Percentiles rank a stretch among this genome's conserved stretches.
These are phyloP conservation scores for Acanthosoma haemorrhoidale DNA, from an alignment of 2,888 invertebrate genomes.

Conservation along the genomic window DNA sequence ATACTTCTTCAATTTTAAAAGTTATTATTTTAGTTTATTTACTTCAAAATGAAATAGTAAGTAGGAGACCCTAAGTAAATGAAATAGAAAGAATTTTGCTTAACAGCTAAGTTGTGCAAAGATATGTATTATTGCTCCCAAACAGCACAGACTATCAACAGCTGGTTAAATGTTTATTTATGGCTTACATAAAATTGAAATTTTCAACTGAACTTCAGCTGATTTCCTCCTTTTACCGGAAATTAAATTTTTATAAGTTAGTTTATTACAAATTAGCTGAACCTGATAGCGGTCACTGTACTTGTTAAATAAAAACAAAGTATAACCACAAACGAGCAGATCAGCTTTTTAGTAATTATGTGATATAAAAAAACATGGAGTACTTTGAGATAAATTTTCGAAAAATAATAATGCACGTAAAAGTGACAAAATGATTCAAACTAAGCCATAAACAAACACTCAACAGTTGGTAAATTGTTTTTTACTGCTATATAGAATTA, in stretches of 20 bases:
- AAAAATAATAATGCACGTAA: too few species aligned
- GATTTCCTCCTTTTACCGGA: too few species aligned
- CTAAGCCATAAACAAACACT: constrained; percentile 29
- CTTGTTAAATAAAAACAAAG: too few species aligned
- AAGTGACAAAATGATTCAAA: too few species aligned
- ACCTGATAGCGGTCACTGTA: too few species aligned
- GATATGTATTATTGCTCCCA: constrained; percentile 41
- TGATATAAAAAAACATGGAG: too few species aligned
- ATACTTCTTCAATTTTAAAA: not conserved
- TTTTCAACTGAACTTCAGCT: too few species aligned
- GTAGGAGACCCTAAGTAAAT: not conserved
- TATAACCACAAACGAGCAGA: too few species aligned
- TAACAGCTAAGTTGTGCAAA: constrained; percentile 39
- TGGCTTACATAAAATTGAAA: constrained; percentile 6
- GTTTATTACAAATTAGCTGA: too few species aligned
- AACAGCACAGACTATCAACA: constrained; percentile 31
- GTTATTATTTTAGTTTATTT: constrained; percentile 2
- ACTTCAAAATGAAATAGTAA: not conserved
- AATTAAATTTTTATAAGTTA: too few species aligned
- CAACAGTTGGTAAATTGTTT: constrained; percentile 16
- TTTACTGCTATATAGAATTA: constrained; percentile 18
- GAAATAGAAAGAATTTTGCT: constrained; percentile 20
- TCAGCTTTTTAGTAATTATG: too few species aligned
- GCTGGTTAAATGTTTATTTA: constrained; percentile 14
- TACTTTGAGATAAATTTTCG: too few species aligned